phyloP scores from a whole-genome alignment of 2,888 invertebrate genomes.

The Melolontha melolontha region DNA sequence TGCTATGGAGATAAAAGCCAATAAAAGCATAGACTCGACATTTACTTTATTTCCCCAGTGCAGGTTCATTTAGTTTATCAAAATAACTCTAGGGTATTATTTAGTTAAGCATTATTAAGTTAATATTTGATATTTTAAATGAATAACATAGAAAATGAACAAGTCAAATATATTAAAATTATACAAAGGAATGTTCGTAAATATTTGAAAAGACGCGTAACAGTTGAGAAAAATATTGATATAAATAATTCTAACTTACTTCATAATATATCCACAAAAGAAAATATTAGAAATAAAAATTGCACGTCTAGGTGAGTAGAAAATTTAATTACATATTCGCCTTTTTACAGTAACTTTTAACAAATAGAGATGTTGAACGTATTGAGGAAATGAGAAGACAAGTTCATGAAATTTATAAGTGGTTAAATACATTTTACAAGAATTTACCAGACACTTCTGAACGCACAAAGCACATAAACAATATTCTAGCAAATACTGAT shows the following conservation, averaged over 20 bases:
- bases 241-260: background rate
- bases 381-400: conserved; percentile 13
- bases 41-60: too few species aligned
- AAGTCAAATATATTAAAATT: conserved; percentile 32
- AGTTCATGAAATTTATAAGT: conserved; percentile 22
- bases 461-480: conserved; percentile 4
- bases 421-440: conserved; percentile 28
- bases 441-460: conserved; percentile 7
- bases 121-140: too few species aligned
- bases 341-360: background rate
- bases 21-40: too few species aligned
- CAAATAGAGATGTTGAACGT: background rate
- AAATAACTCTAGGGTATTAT: too few species aligned
- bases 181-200: conserved; percentile 43
- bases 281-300: too few species aligned
- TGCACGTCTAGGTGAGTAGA: too few species aligned
- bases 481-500: background rate
- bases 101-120: too few species aligned
- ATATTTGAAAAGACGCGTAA: conserved; percentile 17
- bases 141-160: background rate
- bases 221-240: background rate
- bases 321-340: too few species aligned
- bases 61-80: too few species aligned
- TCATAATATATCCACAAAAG: background rate
- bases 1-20: too few species aligned